Percentiles rank a stretch among this genome's conserved stretches.
phyloP scores from a whole-genome alignment of 2,113 vertebrate genomes.

The Plotosus lineatus region DNA sequence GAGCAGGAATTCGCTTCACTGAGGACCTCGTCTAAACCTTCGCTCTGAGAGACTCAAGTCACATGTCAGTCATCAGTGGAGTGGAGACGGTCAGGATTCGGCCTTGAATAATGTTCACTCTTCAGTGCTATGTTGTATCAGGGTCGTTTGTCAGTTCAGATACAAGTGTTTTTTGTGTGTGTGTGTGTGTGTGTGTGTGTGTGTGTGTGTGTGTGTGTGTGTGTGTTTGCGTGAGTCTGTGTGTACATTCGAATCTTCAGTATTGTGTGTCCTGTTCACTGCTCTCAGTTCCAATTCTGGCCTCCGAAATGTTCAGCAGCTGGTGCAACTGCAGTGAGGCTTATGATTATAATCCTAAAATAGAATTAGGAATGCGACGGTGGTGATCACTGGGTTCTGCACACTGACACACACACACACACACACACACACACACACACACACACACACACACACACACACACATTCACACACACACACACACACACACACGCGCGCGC shows the following conservation, averaged over 20 bases:
- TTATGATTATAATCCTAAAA: constrained; percentile 45
- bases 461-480: background rate
- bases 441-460: background rate
- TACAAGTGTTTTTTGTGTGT: background rate
- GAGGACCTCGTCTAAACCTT: background rate
- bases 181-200: background rate
- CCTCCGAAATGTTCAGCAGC: constrained; percentile 30
- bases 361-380: constrained; percentile 38
- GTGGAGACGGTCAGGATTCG: background rate
- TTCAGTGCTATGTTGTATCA: background rate
- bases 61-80: background rate
- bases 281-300: constrained; percentile 10
- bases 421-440: constrained; percentile 21
- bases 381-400: constrained; percentile 16
- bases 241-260: background rate
- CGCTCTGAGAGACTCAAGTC: background rate
- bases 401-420: background rate
- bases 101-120: background rate
- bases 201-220: background rate
- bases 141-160: background rate
- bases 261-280: background rate
- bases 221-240: background rate
- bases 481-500: constrained; percentile 1
- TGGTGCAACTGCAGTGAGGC: background rate
- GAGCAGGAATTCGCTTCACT: background rate